phyloP scores from a whole-genome alignment of 2,113 vertebrate species.

The Myanophis thanlyinensis region DNA sequence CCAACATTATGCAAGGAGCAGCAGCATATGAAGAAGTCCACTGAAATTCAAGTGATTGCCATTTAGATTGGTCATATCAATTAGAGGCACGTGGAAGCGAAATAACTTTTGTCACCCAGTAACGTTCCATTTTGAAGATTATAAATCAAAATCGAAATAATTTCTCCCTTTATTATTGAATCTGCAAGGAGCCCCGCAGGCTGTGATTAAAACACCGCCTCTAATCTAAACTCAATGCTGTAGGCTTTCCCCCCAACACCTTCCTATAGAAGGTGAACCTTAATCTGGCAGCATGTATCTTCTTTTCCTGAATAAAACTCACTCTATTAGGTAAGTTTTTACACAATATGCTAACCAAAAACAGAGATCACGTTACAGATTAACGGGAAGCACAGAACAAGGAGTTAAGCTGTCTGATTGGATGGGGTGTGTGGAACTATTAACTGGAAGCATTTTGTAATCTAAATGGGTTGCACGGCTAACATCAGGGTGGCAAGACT shows the following conservation, averaged over 20 bases:
- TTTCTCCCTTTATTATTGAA: not conserved
- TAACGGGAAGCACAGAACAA: not conserved
- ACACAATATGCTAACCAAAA: not conserved
- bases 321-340: not conserved
- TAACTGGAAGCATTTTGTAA: not conserved
- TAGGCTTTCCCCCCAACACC: not conserved
- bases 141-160: not conserved
- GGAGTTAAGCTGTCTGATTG: not conserved
- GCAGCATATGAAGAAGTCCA: not conserved
- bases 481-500: not conserved
- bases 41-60: not conserved
- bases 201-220: not conserved
- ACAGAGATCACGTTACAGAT: not conserved
- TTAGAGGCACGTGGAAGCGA: not conserved
- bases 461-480: not conserved
- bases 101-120: not conserved
- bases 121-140: not conserved
- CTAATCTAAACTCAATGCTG: not conserved
- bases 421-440: not conserved
- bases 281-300: not conserved
- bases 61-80: not conserved
- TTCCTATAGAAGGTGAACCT: not conserved
- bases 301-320: not conserved
- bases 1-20: not conserved
- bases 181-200: not conserved